Conservation (phyloP, 2,888 invertebrate genomes). For the Marronus borbonicus region DNA sequence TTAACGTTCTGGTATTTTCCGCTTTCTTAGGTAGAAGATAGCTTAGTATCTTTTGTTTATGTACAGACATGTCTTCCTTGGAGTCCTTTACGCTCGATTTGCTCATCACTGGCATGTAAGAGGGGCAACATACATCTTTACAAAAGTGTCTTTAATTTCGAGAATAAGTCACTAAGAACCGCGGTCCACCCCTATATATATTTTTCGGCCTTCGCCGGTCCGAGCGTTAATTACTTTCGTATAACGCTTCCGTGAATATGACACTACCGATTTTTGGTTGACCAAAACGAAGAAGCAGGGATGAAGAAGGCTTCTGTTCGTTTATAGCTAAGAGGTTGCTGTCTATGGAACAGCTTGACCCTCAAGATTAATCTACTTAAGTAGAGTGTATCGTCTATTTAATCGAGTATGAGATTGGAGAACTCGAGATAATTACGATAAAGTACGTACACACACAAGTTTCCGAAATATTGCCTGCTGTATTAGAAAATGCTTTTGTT, state of each 20-base stretch:
- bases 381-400: not conserved
- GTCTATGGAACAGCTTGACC: not conserved
- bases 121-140: not conserved
- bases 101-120: not conserved
- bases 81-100: not conserved
- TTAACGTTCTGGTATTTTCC: not conserved
- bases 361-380: slow-evolving; percentile 1
- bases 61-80: not conserved
- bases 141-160: not conserved
- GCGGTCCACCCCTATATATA: not conserved
- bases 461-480: no score
- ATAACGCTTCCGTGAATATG: slow-evolving; percentile 32
- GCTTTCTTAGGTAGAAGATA: not conserved
- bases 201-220: slow-evolving; percentile 9
- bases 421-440: not conserved
- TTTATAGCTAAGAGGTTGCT: not conserved
- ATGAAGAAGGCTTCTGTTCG: not conserved
- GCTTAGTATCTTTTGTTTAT: not conserved
- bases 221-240: slow-evolving; percentile 39
- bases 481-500: no score
- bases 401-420: slow-evolving; percentile 1
- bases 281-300: not conserved
- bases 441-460: not conserved
- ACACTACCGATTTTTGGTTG: slow-evolving; percentile 25
- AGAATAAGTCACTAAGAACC: not conserved